These are phyloP conservation scores for Alligator mississippiensis DNA, from an alignment of 2,113 vertebrate genomes.

Conservation along the genomic window DNA sequence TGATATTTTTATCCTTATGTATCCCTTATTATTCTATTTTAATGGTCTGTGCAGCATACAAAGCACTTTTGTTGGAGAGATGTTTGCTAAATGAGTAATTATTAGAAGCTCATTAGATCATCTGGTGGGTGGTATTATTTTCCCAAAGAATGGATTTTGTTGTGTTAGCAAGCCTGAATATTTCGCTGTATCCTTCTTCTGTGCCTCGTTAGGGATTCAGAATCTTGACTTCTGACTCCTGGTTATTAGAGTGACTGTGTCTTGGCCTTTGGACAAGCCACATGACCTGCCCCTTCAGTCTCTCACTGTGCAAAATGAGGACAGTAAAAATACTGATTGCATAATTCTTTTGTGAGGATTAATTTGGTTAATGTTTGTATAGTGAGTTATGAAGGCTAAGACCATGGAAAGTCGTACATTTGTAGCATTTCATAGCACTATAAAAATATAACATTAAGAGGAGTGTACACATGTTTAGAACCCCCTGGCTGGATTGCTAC, in stretches of 20 bases:
- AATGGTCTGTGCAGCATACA: neutral
- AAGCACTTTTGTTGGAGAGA: neutral
- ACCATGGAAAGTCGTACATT: neutral
- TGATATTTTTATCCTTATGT: neutral
- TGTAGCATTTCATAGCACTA: too few relatives aligned
- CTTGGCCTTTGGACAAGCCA: neutral
- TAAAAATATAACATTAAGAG: too few relatives aligned
- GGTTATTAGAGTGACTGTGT: neutral
- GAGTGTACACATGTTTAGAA: too few relatives aligned
- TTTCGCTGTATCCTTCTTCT: neutral
- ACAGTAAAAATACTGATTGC: neutral
- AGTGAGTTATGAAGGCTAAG: neutral
- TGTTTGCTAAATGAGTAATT: neutral
- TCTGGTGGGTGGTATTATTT: slow-evolving; percentile 8
- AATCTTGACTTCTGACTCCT: neutral
- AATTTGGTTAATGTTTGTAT: neutral
- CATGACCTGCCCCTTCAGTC: neutral
- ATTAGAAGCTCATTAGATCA: neutral
- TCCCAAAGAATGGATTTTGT: slow-evolving; percentile 17
- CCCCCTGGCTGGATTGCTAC: too few relatives aligned
- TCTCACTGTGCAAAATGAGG: neutral
- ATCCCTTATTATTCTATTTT: neutral
- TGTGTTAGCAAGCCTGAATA: neutral
- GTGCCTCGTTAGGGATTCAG: neutral
- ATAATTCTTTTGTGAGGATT: neutral